Percentiles rank a stretch among this genome's conserved stretches.
phyloP scores from a whole-genome alignment of 1,140 invertebrate genomes.

The Stenopsyche tienmushanensis region DNA sequence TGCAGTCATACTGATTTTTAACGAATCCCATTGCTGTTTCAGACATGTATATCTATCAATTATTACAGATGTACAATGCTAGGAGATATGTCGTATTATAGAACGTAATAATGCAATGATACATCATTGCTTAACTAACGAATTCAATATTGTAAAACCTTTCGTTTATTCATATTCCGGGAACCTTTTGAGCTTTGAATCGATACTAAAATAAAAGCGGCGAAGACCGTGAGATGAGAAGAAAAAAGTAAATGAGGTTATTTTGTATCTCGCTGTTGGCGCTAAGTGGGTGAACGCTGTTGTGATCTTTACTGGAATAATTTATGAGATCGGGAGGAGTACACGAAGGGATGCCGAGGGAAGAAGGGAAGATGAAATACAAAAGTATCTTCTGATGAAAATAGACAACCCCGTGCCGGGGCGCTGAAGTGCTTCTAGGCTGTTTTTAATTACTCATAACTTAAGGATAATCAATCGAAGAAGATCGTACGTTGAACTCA shows the following conservation, averaged over 20 bases:
- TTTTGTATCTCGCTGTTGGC: conserved; percentile 5
- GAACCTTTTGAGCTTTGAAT: background rate
- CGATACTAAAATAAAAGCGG: background rate
- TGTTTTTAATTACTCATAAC: no score
- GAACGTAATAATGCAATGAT: no score
- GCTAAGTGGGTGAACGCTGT: conserved; percentile 11
- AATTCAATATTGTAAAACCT: no score
- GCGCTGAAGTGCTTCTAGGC: background rate
- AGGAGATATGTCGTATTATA: no score
- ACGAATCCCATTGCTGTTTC: no score
- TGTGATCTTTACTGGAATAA: conserved; percentile 17
- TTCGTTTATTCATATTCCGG: background rate
- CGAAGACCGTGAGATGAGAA: background rate
- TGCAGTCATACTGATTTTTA: no score
- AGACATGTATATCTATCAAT: no score
- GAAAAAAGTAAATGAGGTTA: conserved; percentile 10
- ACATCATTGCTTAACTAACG: no score
- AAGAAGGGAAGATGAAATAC: background rate
- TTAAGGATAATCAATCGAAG: no score
- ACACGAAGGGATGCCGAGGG: background rate
- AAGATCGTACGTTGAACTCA: no score
- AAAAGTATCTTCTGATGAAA: background rate
- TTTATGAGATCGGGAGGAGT: conserved; percentile 17
- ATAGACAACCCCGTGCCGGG: background rate
- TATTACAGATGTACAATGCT: no score